Conservation (phyloP, 2,113 vertebrate genomes). For the Nestor notabilis region DNA sequence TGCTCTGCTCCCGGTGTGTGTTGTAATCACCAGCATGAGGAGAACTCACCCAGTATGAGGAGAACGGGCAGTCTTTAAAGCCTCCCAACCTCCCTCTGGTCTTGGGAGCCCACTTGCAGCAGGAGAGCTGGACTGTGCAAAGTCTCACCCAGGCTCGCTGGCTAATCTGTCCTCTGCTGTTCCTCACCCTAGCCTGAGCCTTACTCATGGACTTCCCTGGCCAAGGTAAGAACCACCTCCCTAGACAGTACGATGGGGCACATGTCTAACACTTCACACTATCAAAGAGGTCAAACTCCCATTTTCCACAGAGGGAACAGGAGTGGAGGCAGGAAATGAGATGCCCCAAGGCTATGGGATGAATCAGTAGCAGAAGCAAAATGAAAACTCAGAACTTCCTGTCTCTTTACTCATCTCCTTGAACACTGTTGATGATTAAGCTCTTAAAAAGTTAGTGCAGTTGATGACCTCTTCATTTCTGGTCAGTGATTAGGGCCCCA, state of each 20-base stretch:
- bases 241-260: background rate
- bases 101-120: background rate
- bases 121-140: background rate
- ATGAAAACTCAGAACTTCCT: conserved; percentile 58
- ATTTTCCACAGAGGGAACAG: background rate
- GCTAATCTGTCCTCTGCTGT: background rate
- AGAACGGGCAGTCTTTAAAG: background rate
- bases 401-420: conserved; percentile 51
- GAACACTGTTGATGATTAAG: conserved; percentile 54
- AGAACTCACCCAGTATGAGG: background rate
- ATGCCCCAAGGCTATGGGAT: conserved; percentile 32
- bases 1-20: background rate
- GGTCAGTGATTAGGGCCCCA: background rate
- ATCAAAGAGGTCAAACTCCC: conserved; percentile 27
- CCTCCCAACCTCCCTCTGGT: background rate
- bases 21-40: background rate
- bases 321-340: conserved; percentile 58
- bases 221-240: background rate
- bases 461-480: conserved; percentile 38
- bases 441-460: conserved; percentile 34
- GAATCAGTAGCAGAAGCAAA: conserved; percentile 55
- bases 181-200: background rate
- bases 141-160: background rate
- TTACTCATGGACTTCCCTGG: background rate
- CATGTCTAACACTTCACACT: background rate